These are phyloP conservation scores for Callopanchax toddi DNA, from an alignment of 2,113 vertebrate species.

Conservation along the genomic window DNA sequence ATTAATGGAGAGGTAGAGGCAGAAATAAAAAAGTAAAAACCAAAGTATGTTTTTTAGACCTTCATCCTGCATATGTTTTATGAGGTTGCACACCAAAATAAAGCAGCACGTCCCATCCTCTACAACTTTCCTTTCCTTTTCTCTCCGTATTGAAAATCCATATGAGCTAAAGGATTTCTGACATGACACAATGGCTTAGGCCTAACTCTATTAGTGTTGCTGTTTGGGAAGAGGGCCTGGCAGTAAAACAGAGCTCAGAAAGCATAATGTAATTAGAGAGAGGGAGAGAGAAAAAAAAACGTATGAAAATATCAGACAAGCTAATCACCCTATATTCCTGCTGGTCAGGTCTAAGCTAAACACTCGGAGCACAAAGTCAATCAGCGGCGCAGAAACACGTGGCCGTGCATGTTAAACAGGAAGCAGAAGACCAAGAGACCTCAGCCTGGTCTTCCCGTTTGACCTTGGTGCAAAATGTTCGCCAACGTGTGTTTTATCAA, in stretches of 20 bases:
- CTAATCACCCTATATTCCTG: slow-evolving; percentile 67
- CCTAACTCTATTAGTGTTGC: slow-evolving; percentile 76
- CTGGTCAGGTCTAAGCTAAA: slow-evolving; percentile 58
- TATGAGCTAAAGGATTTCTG: slow-evolving; percentile 72
- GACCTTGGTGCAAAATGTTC: slow-evolving; percentile 46
- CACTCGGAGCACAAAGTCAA: slow-evolving; percentile 31
- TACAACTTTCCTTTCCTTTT: not conserved
- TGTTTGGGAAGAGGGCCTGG: slow-evolving; percentile 70
- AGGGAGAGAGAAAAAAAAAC: slow-evolving; percentile 18
- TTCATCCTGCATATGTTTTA: no score
- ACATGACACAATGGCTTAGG: slow-evolving; percentile 66
- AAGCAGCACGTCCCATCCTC: not conserved
- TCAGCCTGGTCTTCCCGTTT: slow-evolving; percentile 37
- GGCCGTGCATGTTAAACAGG: slow-evolving; percentile 10
- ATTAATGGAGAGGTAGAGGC: slow-evolving; percentile 41
- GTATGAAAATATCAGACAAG: slow-evolving; percentile 65
- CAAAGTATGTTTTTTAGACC: no score
- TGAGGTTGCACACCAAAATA: slow-evolving; percentile 12
- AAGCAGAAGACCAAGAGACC: slow-evolving; percentile 11
- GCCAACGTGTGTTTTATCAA: no score
- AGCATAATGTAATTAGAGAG: slow-evolving; percentile 75
- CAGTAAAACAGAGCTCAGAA: slow-evolving; percentile 66
- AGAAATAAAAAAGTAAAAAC: slow-evolving; percentile 6
- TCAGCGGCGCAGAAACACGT: slow-evolving; percentile 23
- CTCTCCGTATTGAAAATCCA: slow-evolving; percentile 47